These are phyloP conservation scores for Coelopa pilipes DNA, from an alignment of 2,888 invertebrate species.

Conservation along the genomic window DNA sequence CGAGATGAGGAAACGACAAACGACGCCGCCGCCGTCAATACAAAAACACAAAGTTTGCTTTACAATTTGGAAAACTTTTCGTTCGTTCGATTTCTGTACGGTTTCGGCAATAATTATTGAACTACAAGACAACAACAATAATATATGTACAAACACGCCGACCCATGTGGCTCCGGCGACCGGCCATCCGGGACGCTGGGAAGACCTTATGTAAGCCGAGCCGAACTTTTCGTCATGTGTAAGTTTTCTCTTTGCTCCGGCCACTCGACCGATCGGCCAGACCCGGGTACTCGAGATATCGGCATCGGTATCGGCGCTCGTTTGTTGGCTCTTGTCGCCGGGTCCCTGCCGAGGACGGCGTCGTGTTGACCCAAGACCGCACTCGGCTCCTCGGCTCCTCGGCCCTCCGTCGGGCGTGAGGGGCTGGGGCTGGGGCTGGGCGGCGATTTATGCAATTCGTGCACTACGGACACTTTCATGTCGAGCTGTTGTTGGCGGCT, in stretches of 20 bases:
- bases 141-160: too few species aligned
- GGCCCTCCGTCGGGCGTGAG: too few species aligned
- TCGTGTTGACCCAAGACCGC: too few species aligned
- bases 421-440: too few species aligned
- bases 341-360: too few species aligned
- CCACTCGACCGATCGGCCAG: too few species aligned
- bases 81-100: not conserved
- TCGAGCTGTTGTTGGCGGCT: too few species aligned
- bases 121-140: slow-evolving; percentile 6
- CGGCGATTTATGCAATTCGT: too few species aligned
- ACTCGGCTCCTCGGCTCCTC: too few species aligned
- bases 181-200: not conserved
- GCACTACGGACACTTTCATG: too few species aligned
- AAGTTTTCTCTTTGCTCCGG: not conserved
- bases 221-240: slow-evolving; percentile 1
- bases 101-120: slow-evolving; percentile 3
- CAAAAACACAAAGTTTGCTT: slow-evolving; percentile 11
- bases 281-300: not conserved
- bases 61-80: slow-evolving; percentile 9
- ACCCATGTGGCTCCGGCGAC: not conserved
- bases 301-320: not conserved
- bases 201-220: slow-evolving; percentile 11
- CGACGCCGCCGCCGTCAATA: too few species aligned
- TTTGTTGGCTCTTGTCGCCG: not conserved
- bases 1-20: not conserved